phyloP scores from a whole-genome alignment of 2,888 invertebrate species.

The Tipula lateralis region DNA sequence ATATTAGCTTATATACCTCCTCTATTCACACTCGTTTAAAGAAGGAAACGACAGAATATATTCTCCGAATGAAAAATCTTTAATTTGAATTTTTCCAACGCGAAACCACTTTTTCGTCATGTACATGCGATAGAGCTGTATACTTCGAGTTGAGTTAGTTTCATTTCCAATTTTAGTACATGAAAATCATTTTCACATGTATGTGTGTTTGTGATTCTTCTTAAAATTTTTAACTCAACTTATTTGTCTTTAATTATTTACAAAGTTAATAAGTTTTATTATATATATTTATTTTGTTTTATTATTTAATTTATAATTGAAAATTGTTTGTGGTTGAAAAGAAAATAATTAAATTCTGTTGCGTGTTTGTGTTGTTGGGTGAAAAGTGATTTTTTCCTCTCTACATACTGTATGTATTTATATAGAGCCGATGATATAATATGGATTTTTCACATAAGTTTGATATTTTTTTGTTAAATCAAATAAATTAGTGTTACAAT shows the following conservation, averaged over 20 bases:
- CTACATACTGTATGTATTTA: neutral
- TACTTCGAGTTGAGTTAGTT: neutral
- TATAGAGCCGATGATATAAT: neutral
- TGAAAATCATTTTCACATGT: neutral
- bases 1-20: too few species aligned
- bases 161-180: neutral
- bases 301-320: neutral
- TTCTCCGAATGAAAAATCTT: conserved; percentile 1
- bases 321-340: neutral
- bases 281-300: neutral
- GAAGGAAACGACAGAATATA: neutral
- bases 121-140: neutral
- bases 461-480: neutral
- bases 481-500: neutral
- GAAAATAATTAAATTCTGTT: neutral
- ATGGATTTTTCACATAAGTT: neutral
- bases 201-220: too few species aligned
- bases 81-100: neutral
- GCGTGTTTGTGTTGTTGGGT: neutral
- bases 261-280: too few species aligned
- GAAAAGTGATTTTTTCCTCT: neutral
- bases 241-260: too few species aligned
- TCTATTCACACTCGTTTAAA: neutral
- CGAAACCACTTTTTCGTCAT: neutral
- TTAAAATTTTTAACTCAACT: neutral